These are phyloP conservation scores for Eilema depressum DNA, from an alignment of 2,888 invertebrate genomes.

Conservation along the genomic window DNA sequence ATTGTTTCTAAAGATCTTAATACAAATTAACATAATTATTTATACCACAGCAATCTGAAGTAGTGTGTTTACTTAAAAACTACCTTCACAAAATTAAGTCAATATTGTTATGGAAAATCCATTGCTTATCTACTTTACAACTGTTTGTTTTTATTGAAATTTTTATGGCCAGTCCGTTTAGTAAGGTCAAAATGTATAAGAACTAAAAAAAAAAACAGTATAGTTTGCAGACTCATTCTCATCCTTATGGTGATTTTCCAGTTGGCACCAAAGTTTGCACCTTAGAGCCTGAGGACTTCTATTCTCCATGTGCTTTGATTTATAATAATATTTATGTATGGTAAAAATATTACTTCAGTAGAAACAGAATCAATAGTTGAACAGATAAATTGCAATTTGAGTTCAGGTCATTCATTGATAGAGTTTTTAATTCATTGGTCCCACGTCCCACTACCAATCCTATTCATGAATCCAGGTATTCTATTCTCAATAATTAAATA, in stretches of 20 bases:
- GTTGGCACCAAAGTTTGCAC: too few relatives aligned
- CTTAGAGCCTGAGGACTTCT: too few relatives aligned
- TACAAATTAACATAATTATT: neutral
- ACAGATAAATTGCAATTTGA: too few relatives aligned
- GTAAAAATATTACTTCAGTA: neutral
- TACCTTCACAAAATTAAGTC: neutral
- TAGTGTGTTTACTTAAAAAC: neutral
- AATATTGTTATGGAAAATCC: neutral
- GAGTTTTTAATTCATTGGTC: too few relatives aligned
- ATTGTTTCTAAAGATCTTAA: too few relatives aligned
- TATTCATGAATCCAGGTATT: too few relatives aligned
- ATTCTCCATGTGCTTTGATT: too few relatives aligned
- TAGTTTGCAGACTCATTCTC: neutral
- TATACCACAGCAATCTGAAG: neutral
- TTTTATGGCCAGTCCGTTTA: conserved; percentile 8
- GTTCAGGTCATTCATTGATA: too few relatives aligned
- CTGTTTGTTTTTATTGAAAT: neutral
- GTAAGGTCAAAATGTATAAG: neutral
- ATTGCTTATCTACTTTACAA: neutral
- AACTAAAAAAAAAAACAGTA: neutral
- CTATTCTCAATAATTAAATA: too few relatives aligned
- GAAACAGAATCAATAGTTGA: neutral
- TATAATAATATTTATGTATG: neutral
- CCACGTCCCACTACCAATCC: too few relatives aligned
- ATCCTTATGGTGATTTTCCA: too few relatives aligned